phyloP scores from a whole-genome alignment of 2,888 invertebrate species.

The Copidosoma aretas region DNA sequence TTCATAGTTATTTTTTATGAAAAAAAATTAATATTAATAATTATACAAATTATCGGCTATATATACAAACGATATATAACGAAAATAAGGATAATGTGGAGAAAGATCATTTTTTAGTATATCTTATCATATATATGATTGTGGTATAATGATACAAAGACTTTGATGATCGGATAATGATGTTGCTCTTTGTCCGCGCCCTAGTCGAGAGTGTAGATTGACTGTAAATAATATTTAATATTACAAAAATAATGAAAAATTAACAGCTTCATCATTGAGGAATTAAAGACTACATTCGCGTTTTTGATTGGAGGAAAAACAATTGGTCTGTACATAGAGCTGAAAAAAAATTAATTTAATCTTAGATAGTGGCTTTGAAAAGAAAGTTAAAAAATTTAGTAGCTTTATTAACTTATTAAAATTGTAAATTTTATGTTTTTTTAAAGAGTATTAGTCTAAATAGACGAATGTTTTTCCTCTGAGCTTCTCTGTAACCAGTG shows the following conservation, averaged over 20 bases:
- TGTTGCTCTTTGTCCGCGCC: constrained; percentile 26
- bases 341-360: too few relatives aligned
- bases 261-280: constrained; percentile 22
- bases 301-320: constrained; percentile 10
- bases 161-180: constrained; percentile 34
- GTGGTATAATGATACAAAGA: constrained; percentile 33
- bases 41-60: constrained; percentile 34
- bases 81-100: constrained; percentile 18
- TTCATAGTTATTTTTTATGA: constrained; percentile 43
- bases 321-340: neutral
- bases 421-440: too few relatives aligned
- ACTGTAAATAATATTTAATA: constrained; percentile 49
- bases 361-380: too few relatives aligned
- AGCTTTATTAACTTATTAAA: too few relatives aligned
- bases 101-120: constrained; percentile 23
- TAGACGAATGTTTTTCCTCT: constrained; percentile 11
- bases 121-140: constrained; percentile 24
- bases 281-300: too few relatives aligned
- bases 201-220: constrained; percentile 41
- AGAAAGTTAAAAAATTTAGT: too few relatives aligned
- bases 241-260: constrained; percentile 24
- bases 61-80: constrained; percentile 19
- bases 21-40: constrained; percentile 19
- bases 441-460: neutral
- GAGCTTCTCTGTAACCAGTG: constrained; percentile 9